Evolutionary conservation across 2,888 invertebrate genomes (phyloP).

Genomic region (Parasteatoda lunata): DNA sequence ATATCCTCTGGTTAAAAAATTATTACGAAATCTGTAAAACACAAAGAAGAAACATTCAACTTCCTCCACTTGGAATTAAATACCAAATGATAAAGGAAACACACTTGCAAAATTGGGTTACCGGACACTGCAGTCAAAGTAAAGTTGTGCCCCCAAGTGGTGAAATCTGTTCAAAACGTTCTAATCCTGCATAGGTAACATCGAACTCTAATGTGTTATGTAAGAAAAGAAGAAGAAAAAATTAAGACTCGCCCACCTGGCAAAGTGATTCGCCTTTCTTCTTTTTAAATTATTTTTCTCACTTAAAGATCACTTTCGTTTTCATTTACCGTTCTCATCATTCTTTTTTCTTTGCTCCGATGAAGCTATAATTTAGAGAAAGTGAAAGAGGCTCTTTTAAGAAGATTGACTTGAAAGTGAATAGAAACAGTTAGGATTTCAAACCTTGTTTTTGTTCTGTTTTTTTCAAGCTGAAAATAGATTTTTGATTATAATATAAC

Average conservation of each 20-base stretch:
- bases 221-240: not conserved
- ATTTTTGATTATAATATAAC: too few relatives aligned
- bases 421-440: not conserved
- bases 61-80: constrained; percentile 5
- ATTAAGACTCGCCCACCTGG: not conserved
- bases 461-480: too few relatives aligned
- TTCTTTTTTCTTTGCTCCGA: not conserved
- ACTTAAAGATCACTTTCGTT: not conserved
- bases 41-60: not conserved
- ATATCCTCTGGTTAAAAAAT: not conserved
- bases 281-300: not conserved
- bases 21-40: not conserved
- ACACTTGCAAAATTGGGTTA: not conserved
- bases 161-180: not conserved
- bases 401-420: not conserved
- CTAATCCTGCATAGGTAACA: not conserved
- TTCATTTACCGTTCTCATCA: not conserved
- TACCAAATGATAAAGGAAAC: constrained; percentile 1
- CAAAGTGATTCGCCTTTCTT: not conserved
- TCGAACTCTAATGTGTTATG: not conserved
- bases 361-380: not conserved
- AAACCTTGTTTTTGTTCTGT: too few relatives aligned
- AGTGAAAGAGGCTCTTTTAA: constrained; percentile 1
- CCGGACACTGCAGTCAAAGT: not conserved
- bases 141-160: not conserved